Base-by-base conservation (phyloP, 2,113 vertebrate species). In the Chamaea fasciata region DNA sequence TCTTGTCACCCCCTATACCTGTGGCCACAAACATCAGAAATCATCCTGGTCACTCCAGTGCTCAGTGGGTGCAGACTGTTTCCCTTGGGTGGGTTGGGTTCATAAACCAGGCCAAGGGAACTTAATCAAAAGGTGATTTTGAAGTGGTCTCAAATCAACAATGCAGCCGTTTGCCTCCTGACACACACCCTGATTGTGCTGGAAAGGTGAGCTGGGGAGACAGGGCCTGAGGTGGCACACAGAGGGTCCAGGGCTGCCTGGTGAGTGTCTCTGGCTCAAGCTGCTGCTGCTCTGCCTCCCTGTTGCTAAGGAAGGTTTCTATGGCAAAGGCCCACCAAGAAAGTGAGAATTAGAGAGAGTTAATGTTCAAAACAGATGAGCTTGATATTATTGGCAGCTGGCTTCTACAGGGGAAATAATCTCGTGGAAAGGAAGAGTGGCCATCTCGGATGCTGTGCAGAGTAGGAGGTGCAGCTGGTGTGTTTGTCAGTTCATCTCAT, bases 241-340 rank as follows among this genome's bases (percentile, higher is more conserved):
- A 30, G 63, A 89, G 52, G 42, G 77, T 55, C 33, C 2, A 6
- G 69, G 33, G 85, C 55, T 85, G 75, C 64, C 50, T 88, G 64
- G 19, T 47, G 13, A 30, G 18, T 41, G 49, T 56, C 53, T 39
- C 83, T 92, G 80, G 57, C 74, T 92, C 19, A 1, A 94, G 50
- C 62, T 21, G 20, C 78, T 89, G 69, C 70, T 82, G 57, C 60
- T 85, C 71, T 77, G 70, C 75, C 47, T 93, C 33, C 55, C 27
- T 23, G 96, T 97, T 97, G 97, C 96, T 95, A 97, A 94, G 97
- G 92, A 63, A 90, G 95, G 95, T 98, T 97, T 97, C 97, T 97
- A 96, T 95, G 95, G 95, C 92, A 96, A 97, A 97, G 73, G 37
- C 35, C 94, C 49, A 91, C 60, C 78, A 95, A 95, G 92, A 77